These are phyloP conservation scores for Lycaena phlaeas DNA, from an alignment of 2,888 invertebrate genomes.

Conservation along the genomic window DNA sequence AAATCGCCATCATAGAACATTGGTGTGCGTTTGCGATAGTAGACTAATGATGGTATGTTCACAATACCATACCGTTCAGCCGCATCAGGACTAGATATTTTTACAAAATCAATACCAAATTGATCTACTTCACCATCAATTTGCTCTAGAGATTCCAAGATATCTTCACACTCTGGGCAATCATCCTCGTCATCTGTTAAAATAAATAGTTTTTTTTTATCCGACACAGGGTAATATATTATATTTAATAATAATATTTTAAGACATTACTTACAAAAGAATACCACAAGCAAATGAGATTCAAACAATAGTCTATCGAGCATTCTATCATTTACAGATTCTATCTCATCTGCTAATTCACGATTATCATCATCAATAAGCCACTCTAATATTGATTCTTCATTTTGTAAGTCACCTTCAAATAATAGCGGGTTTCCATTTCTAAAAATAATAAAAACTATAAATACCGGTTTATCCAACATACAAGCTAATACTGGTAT, in stretches of 20 bases:
- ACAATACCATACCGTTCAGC: conserved; percentile 87
- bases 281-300: conserved; percentile 90
- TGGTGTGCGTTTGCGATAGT: conserved; percentile 87
- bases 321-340: conserved; percentile 93
- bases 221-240: too few relatives aligned
- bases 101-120: conserved; percentile 95
- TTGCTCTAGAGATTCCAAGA: conserved; percentile 90
- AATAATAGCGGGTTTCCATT: conserved; percentile 91
- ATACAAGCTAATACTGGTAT: background rate
- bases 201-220: too few relatives aligned
- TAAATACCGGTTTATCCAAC: background rate
- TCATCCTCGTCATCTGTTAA: conserved; percentile 83
- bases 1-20: conserved; percentile 92
- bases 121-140: conserved; percentile 96
- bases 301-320: conserved; percentile 86
- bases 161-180: conserved; percentile 92
- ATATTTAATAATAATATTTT: too few relatives aligned
- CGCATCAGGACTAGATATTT: conserved; percentile 87
- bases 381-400: conserved; percentile 94
- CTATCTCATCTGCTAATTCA: conserved; percentile 94
- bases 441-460: conserved; percentile 56
- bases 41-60: conserved; percentile 88
- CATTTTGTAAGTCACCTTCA: conserved; percentile 93
- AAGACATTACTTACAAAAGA: conserved; percentile 83
- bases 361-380: conserved; percentile 93